phyloP scores from a whole-genome alignment of 2,113 vertebrate species.

The Setophaga petechia region DNA sequence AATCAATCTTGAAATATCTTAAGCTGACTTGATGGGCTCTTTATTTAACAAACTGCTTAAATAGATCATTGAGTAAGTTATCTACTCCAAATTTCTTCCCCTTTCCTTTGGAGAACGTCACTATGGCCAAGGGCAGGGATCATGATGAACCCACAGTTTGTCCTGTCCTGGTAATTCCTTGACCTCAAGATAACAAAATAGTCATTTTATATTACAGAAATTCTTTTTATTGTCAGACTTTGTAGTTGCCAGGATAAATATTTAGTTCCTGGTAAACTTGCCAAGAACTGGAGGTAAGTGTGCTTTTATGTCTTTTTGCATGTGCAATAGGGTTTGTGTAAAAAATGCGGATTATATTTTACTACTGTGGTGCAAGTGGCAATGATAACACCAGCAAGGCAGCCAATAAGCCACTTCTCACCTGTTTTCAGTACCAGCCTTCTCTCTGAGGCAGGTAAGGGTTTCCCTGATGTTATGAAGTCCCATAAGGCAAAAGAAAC shows the following conservation, averaged over 20 bases:
- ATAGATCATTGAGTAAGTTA: neutral
- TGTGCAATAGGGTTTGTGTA: neutral
- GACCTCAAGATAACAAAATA: slow-evolving; percentile 15
- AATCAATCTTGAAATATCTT: neutral
- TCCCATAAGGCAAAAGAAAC: neutral
- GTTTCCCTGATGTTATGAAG: neutral
- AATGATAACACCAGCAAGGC: neutral
- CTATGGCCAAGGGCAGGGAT: neutral
- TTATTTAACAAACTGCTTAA: neutral
- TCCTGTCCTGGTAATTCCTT: neutral
- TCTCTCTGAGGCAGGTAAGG: neutral
- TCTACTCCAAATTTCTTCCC: neutral
- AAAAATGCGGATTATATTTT: neutral
- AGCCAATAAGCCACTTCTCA: neutral
- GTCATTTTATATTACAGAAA: neutral
- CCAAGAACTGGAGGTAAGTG: neutral
- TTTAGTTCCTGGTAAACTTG: neutral
- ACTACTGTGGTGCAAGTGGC: neutral
- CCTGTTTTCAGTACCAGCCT: neutral
- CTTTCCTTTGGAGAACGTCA: neutral
- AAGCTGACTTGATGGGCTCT: neutral
- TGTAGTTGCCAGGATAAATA: slow-evolving; percentile 36
- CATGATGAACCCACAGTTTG: fast-evolving
- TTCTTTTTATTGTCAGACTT: slow-evolving; percentile 23
- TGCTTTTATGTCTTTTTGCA: neutral